These are phyloP conservation scores for Pollimyrus isidori DNA, from an alignment of 2,113 vertebrate species.

Conservation along the genomic window DNA sequence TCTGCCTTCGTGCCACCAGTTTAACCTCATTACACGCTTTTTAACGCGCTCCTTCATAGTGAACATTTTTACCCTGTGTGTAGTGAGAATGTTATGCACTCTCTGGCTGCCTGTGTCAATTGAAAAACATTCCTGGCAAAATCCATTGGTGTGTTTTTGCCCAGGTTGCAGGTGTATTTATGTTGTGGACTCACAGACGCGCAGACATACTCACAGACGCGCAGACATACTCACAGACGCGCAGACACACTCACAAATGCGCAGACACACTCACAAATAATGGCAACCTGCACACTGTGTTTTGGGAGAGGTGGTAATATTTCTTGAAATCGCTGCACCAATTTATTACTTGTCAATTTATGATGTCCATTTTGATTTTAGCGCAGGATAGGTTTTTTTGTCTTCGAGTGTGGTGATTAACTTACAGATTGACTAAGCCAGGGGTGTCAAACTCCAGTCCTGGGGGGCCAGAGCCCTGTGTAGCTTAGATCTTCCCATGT, in stretches of 20 bases:
- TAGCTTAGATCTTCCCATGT: too few relatives aligned
- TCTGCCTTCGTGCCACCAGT: too few relatives aligned
- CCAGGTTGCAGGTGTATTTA: background rate
- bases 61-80: background rate
- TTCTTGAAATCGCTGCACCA: background rate
- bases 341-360: background rate
- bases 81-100: background rate
- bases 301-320: background rate
- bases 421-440: background rate
- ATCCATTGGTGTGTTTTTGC: background rate
- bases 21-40: background rate
- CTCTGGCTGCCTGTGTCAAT: background rate
- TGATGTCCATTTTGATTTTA: background rate
- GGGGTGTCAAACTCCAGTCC: too few relatives aligned
- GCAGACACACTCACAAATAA: background rate
- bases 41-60: background rate
- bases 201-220: background rate
- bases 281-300: background rate
- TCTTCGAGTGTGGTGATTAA: background rate
- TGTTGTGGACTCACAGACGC: background rate
- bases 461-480: too few relatives aligned
- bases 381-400: background rate
- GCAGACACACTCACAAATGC: background rate
- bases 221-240: too few relatives aligned
- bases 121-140: background rate